Evolutionary conservation across 2,888 invertebrate genomes (phyloP).

Genomic region (Chrysolina oricalcia): DNA sequence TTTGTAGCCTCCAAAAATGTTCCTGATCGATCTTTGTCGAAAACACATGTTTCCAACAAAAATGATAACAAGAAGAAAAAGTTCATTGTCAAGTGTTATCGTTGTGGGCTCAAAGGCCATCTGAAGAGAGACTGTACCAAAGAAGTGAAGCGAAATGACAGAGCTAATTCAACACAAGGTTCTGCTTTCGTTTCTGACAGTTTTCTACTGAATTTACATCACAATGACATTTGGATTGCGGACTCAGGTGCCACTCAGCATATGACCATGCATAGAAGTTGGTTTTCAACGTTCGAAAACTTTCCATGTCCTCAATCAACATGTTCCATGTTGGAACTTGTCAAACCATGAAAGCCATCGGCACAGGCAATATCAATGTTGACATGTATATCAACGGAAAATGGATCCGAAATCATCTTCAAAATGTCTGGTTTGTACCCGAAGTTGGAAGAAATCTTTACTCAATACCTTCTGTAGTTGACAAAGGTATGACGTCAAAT

Average conservation of each 20-base stretch:
- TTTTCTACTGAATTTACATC: background rate
- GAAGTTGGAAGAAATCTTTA: conserved; percentile 23
- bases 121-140: background rate
- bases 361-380: conserved; percentile 27
- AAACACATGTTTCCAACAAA: background rate
- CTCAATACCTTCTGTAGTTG: conserved; percentile 14
- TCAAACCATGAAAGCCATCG: conserved; percentile 26
- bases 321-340: conserved; percentile 19
- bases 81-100: background rate
- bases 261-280: conserved; percentile 18
- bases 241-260: conserved; percentile 34
- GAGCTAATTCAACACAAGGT: conserved; percentile 2
- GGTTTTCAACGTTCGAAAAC: conserved; percentile 15
- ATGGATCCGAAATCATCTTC: conserved; percentile 20
- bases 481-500: conserved; percentile 22
- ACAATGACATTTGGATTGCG: conserved; percentile 25
- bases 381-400: conserved; percentile 25
- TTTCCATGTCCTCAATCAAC: background rate
- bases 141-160: background rate
- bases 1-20: background rate
- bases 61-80: background rate
- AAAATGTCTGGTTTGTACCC: conserved; percentile 28
- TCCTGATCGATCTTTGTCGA: background rate
- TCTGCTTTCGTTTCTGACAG: background rate
- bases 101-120: no score